Base-by-base conservation (phyloP, 2,888 invertebrate species). In the Apeira syringaria region DNA sequence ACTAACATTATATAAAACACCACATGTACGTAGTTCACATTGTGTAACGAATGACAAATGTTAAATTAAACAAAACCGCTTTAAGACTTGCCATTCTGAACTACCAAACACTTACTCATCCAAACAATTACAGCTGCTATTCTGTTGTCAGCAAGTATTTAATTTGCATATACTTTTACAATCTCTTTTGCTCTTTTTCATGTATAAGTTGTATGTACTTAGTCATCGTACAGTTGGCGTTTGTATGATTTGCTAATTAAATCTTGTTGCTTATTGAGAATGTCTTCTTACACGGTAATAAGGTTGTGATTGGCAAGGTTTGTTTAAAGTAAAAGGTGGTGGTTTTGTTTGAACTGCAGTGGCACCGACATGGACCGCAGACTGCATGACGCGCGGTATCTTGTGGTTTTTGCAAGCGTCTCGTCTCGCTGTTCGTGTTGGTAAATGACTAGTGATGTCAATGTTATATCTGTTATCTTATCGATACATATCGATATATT, bases 341-440 rank as follows among this genome's bases (percentile, higher is more conserved):
- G 55, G 65, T 74, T 78, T 76, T 78, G 56, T 70, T 74, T 64
- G 64, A 70, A 69, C 66, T 75, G 67, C 64, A 70, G 67, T 61
- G 61, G 61, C 61, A 61, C 50, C 52, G 60, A 61, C 64, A 51
- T 59, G 60, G 62, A 37, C 48, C 53, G 72, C 68, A 86, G 85
- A 86, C 85, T 80, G 85, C 83, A 77, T 82, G 85, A 84, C 85
- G 85, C 84, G 77, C 66, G 68, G 3, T 68, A 67, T 68, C 72
- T 70, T 76, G 78, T 59, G 71, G 78, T 82, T 83, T 82, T 81
- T 81, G 78, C 83, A 74, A 78, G 26, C 13, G 35, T 27, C 20
- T 24, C 24, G 24, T 8, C 74, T 64, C 68, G 57, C 56, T 61
- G 63, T 65, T 30, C 13, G 36, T 25, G 22, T 24, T 69, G 57